Base-by-base conservation (phyloP, 2,888 invertebrate species). In the Coelinius sp. region DNA sequence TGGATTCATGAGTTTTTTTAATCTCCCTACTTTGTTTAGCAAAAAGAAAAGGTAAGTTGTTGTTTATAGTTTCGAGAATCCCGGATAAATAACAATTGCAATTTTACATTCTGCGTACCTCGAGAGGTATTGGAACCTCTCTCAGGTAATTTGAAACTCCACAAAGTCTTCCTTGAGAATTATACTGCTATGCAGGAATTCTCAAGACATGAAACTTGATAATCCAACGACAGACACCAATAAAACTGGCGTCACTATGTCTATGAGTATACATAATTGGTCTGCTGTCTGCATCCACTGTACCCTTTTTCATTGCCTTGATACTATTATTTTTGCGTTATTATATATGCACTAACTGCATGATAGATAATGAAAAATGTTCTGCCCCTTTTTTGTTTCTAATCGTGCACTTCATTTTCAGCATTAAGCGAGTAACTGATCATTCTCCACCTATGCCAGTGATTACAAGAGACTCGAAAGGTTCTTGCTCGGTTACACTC, bases 11-110 rank as follows among this genome's bases (percentile, higher is more conserved):
- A 95, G 95, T 6, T 91, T 94, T 73, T 90, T 94, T 46, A 92
- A 93, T 84, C 87, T 95, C 70, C 95, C 95, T 0, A 94, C 94
- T 94, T 93, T 83, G 88, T 94, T 24, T 90, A 90, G 73, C 91
- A 92, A 80, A 91, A 91, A 77, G 93, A 93, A 84, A 92, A 92
- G 89, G 93, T 93, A 88, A 76, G n/a, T n/a, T n/a, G n/a, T n/a
- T n/a, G n/a, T n/a, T n/a, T n/a, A n/a, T n/a, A n/a, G n/a, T n/a
- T n/a, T n/a, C n/a, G n/a, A n/a, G n/a, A n/a, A n/a, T n/a, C n/a
- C n/a, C n/a, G n/a, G n/a, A n/a, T n/a, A n/a, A n/a, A n/a, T n/a
- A n/a, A n/a, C n/a, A n/a, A n/a, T 65, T 70, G 20, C 62, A 1
- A 70, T 70, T 89, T 89, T 68, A n/a, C n/a, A n/a, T n/a, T n/a